A percentile compares a stretch with the other conserved stretches of the same genome.
phyloP scores from a whole-genome alignment of 2,797 vertebrate species.

The Acanthornis magna region DNA sequence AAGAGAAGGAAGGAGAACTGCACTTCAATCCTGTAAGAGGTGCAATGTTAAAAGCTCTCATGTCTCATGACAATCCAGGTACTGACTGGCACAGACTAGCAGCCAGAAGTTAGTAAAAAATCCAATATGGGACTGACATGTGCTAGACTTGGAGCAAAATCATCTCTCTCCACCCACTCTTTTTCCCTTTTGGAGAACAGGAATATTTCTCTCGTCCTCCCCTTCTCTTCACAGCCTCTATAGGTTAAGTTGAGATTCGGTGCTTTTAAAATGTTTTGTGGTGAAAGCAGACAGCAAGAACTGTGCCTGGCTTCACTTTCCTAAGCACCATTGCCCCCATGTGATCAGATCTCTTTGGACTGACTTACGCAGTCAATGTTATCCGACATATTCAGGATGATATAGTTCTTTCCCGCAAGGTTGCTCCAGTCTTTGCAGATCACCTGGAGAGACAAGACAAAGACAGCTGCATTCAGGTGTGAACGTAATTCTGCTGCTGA shows the following conservation, averaged over 20 bases:
- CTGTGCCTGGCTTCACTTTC: neutral
- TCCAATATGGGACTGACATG: neutral
- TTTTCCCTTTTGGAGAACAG: neutral
- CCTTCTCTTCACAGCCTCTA: neutral
- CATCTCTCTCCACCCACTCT: slow-evolving; percentile 12
- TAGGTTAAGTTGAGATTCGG: neutral
- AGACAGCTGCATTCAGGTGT: neutral
- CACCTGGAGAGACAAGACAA: slow-evolving; percentile 78
- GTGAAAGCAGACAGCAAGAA: neutral
- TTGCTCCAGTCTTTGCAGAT: slow-evolving; percentile 94
- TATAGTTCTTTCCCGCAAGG: slow-evolving; percentile 85
- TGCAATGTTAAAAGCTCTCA: neutral
- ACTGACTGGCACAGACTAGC: neutral
- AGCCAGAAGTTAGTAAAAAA: neutral
- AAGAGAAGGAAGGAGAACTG: neutral
- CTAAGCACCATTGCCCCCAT: neutral
- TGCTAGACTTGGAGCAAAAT: slow-evolving; percentile 46
- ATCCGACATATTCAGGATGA: slow-evolving; percentile 91
- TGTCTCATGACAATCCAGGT: neutral
- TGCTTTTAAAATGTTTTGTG: neutral
- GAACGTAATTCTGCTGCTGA: neutral
- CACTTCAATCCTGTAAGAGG: neutral
- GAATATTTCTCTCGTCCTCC: slow-evolving; percentile 18
- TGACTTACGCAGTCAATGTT: slow-evolving; percentile 93
- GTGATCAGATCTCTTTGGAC: neutral